Base-by-base conservation (phyloP, 23 tunicate genomes). In the Botrylloides violaceus region DNA sequence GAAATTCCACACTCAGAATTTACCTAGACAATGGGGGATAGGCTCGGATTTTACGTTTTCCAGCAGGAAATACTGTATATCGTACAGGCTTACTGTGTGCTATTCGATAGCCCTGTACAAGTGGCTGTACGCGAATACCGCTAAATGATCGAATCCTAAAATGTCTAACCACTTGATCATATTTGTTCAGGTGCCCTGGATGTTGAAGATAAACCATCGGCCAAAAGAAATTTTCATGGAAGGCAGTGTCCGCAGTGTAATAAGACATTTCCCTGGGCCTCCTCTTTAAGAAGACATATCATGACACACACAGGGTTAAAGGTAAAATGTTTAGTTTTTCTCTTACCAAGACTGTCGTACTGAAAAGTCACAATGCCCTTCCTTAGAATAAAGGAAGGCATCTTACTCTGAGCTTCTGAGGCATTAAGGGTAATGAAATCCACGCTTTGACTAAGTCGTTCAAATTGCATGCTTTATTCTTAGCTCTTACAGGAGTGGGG, bases 271-370 rank as follows among this genome's bases (percentile, higher is more conserved):
- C 98, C 98, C 4, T 90, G 98, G 98, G 98, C 98, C 5, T 90
- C 98, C 2, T 90, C 98, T 2, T 66, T 90, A 6, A 56, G 98
- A 30, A 71, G 98, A 21, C 98, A 90, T 34, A 83, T 90, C 27
- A 83, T 90, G 90, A 90, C 98, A 2, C 98, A 90, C 75, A 90
- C 98, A 7, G 98, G 98, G 6, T 65, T 83, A 32, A 90, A 90
- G 95, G 95, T 87, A 49, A 50, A 26, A 6, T 29, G 26, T 31
- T 63, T 34, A 43, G 15, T 29, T 63, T 63, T 31, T 15, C 26
- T 63, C 29, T 63, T 9, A 4, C 4, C 12, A 4, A 29, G 26
- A 47, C 12, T 47, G 18, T 18, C 55, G 18, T 47, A 12, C 18
- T 18, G 55, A 47, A 47, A 47, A 12, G n/a, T n/a, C n/a, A n/a